A percentile compares a stretch with the other conserved stretches of the same genome.
Conservation (phyloP, 92 coral and sea anemone species). For the Galaxea fascicularis region DNA sequence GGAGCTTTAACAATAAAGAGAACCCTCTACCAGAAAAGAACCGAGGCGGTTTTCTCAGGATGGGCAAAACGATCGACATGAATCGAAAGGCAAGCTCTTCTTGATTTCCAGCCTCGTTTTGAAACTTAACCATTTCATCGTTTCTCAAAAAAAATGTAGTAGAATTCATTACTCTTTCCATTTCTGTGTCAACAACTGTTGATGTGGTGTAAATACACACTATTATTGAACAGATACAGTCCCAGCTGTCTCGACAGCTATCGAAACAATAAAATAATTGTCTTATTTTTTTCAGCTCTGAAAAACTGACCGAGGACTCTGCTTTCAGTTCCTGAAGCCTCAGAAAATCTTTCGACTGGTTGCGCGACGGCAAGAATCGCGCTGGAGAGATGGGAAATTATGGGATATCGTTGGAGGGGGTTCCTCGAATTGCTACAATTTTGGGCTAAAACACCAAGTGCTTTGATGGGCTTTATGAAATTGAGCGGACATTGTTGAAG, state of each 20-base stretch:
- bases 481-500: conserved; percentile 62
- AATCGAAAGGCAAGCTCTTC: neutral
- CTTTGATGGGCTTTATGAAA: conserved; percentile 71
- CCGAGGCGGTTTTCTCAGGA: too few relatives aligned
- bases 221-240: neutral
- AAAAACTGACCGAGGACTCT: neutral
- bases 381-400: conserved; percentile 69
- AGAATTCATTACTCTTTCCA: too few relatives aligned
- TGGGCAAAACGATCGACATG: too few relatives aligned
- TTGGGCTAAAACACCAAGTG: conserved; percentile 58
- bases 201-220: neutral
- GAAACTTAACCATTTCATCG: neutral
- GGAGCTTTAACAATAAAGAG: too few relatives aligned
- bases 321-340: conserved; percentile 16
- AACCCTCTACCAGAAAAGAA: neutral
- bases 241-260: neutral
- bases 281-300: neutral
- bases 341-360: neutral
- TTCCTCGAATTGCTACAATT: conserved; percentile 76
- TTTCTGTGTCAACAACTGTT: neutral
- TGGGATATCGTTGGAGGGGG: conserved; percentile 98
- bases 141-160: neutral
- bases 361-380: conserved; percentile 38
- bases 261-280: neutral
- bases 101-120: conserved; percentile 41